Evolutionary conservation across 2,888 invertebrate genomes (phyloP), one percentile per base, ranked within the genome.

Genomic region (Limnephilus marmoratus): DNA sequence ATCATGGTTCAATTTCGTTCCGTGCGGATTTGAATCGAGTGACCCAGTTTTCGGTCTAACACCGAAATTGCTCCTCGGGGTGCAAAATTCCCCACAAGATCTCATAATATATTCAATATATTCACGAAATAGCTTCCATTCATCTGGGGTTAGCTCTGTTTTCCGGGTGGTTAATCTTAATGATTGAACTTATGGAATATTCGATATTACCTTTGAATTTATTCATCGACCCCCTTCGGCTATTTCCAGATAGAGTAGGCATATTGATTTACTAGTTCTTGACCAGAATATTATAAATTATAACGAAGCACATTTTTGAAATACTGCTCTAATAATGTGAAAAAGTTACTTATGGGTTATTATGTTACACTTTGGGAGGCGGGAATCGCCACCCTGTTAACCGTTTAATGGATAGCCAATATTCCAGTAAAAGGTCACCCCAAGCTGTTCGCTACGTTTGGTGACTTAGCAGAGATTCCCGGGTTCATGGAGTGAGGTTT

Each of bases 1-100:
- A 85, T 90, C 91, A 91, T 86, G 49, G 81, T 87, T 91, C 87
- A 87, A 91, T 91, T 87, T 91, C 81, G n/a, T 90, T 13, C 41
- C 29, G 49, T 31, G 18, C 81, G 81, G 82, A 86, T 81, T 87
- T 53, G 80, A 83, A 86, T 45, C 68, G 41, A 81, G n/a, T 87
- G 86, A 87, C 86, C 91, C 91, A 87, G 85, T 91, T 85, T 91
- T 37, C 80, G 81, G 45, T 81, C 34, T 34, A 87, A 81, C 91
- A 49, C 49, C 87, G 31, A 87, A 91, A 91, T 81, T 86, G 91
- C 86, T 86, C 91, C 91, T 80, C n/a, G 5, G 91, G 87, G 87
- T 90, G 29, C 87, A 87, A 80, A 53, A 85, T 80, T 80, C 34
- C 53, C 90, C 87, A 85, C 31, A 37, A 41, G 81, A 87, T 24